phyloP scores from a whole-genome alignment of 2,113 vertebrate species.

The Grammomys surdaster region DNA sequence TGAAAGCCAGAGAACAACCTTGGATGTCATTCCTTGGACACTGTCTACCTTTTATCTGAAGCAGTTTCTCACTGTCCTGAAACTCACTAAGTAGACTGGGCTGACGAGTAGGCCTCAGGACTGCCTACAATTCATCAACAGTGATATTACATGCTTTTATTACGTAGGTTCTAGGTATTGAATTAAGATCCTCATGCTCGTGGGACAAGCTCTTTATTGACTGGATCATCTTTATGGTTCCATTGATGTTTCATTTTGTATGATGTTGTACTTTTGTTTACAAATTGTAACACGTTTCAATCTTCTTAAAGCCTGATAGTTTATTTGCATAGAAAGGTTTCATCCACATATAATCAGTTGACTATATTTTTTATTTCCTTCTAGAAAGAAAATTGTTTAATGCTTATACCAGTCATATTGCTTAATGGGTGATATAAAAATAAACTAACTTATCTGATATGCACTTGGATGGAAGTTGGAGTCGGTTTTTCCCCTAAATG shows the following conservation, averaged over 20 bases:
- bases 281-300: not conserved
- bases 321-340: not conserved
- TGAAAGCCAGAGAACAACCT: not conserved
- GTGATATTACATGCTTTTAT: not conserved
- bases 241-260: not conserved
- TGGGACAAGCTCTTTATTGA: not conserved
- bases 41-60: not conserved
- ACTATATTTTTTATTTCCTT: not conserved
- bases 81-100: not conserved
- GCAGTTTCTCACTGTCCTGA: not conserved
- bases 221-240: not conserved
- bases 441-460: conserved; percentile 12
- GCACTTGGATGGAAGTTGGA: not conserved
- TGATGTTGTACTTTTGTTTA: not conserved
- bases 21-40: not conserved
- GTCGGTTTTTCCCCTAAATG: not conserved
- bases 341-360: not conserved
- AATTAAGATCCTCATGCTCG: not conserved
- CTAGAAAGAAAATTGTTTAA: conserved; percentile 2
- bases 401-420: not conserved
- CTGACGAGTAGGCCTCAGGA: not conserved
- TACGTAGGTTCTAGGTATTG: too few species aligned
- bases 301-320: not conserved
- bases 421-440: not conserved
- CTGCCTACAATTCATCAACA: not conserved